These are phyloP conservation scores for Enteromius trimaculatus DNA, from an alignment of 2,797 vertebrate species.

Conservation along the genomic window DNA sequence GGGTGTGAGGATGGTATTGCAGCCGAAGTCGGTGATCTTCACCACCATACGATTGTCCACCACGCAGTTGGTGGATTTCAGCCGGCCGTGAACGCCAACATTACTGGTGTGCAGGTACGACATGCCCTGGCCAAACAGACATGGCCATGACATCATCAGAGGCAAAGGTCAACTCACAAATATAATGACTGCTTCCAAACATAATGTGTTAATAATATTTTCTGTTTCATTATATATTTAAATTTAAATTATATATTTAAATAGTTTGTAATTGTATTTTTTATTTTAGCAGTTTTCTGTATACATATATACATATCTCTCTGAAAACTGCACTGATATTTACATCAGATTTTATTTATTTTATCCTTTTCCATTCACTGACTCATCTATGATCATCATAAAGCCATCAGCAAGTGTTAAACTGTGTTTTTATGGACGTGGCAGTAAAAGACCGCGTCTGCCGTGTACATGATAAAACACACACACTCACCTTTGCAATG, in stretches of 20 bases:
- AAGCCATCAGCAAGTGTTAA: background rate
- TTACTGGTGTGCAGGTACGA: constrained; percentile 95
- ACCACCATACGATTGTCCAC: constrained; percentile 97
- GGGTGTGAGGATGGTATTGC: constrained; percentile 86
- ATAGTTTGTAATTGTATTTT: background rate
- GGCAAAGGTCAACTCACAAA: constrained; percentile 12
- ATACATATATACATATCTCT: too few species aligned
- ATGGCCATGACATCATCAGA: background rate
- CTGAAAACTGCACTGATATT: background rate
- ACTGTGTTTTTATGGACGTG: background rate
- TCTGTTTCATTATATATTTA: background rate
- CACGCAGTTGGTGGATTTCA: constrained; percentile 96
- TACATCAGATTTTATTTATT: background rate
- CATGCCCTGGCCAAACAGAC: constrained; percentile 84
- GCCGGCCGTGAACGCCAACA: constrained; percentile 88
- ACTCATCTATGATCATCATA: background rate
- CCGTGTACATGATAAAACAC: too few species aligned
- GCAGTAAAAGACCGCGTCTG: background rate
- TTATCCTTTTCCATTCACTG: background rate
- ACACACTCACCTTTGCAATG: constrained; percentile 86
- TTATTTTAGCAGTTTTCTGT: background rate
- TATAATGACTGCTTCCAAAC: background rate
- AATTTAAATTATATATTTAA: too few species aligned
- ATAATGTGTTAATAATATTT: background rate
- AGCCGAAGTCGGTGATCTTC: constrained; percentile 97